These are phyloP conservation scores for Temnothorax unifasciatus DNA, from an alignment of 2,888 invertebrate genomes.

Conservation along the genomic window DNA sequence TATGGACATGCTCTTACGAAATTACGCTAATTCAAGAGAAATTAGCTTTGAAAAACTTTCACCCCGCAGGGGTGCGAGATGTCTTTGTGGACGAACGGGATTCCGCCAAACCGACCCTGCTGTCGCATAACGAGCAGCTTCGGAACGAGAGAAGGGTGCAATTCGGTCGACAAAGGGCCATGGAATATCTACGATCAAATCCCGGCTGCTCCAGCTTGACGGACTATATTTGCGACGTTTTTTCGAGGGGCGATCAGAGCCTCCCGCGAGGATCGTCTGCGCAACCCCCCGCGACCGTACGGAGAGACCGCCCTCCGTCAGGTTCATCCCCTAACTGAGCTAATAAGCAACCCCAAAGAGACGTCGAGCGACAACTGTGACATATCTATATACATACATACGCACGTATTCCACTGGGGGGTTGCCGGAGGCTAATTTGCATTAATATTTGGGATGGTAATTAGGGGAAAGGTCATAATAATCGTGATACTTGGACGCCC, in stretches of 20 bases:
- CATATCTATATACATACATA: constrained; percentile 61
- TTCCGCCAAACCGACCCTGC: constrained; percentile 43
- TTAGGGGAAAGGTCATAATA: constrained; percentile 83
- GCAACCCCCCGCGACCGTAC: constrained; percentile 53
- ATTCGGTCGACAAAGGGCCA: constrained; percentile 61
- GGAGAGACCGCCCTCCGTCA: constrained; percentile 64
- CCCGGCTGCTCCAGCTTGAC: constrained; percentile 76
- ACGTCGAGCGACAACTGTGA: constrained; percentile 76
- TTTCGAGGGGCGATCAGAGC: constrained; percentile 72
- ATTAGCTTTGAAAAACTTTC: constrained; percentile 42
- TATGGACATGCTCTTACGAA: neutral
- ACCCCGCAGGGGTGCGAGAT: constrained; percentile 9
- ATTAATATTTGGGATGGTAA: constrained; percentile 85
- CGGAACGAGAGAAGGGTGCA: constrained; percentile 63
- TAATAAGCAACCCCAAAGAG: constrained; percentile 84
- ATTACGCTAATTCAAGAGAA: constrained; percentile 20
- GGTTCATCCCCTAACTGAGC: constrained; percentile 81
- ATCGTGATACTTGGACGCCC: constrained; percentile 79
- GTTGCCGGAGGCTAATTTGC: constrained; percentile 78
- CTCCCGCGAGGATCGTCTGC: constrained; percentile 64
- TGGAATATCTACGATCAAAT: constrained; percentile 81
- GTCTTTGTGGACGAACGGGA: constrained; percentile 36
- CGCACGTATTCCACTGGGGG: constrained; percentile 63
- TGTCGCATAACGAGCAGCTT: constrained; percentile 58
- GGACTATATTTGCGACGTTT: constrained; percentile 81